phyloP scores from a whole-genome alignment of 2,797 vertebrate species.

The Propithecus perrieri region DNA sequence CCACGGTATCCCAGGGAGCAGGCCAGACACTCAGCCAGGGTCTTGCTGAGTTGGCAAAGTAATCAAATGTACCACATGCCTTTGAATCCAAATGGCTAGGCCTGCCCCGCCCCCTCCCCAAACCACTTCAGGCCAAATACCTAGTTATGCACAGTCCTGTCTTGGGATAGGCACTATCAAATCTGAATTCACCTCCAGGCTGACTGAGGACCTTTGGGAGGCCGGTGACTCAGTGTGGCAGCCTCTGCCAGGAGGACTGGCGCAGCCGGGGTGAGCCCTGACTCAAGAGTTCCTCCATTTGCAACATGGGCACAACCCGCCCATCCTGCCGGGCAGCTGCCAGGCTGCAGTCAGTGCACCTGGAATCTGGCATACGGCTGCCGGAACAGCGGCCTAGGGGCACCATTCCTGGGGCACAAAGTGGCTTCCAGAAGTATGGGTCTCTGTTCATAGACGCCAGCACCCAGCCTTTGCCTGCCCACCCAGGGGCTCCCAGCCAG shows the following conservation, averaged over 20 bases:
- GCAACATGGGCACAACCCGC: conserved; percentile 64
- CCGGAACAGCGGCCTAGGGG: background rate
- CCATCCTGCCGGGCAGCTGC: fast-evolving
- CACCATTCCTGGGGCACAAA: background rate
- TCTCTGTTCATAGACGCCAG: background rate
- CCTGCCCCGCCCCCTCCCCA: background rate
- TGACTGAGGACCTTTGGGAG: background rate
- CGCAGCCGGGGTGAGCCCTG: background rate
- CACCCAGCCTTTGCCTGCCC: background rate
- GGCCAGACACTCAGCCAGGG: conserved; percentile 77
- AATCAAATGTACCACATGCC: conserved; percentile 83
- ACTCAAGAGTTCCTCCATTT: conserved; percentile 42
- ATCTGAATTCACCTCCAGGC: background rate
- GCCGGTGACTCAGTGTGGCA: background rate
- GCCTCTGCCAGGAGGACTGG: background rate
- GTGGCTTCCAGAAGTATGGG: background rate
- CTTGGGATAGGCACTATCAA: background rate
- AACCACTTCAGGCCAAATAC: background rate
- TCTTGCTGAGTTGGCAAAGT: background rate
- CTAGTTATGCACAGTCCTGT: background rate
- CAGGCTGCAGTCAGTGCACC: background rate
- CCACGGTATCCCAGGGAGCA: conserved; percentile 73
- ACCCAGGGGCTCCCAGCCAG: background rate
- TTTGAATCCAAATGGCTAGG: background rate
- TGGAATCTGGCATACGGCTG: background rate